Evolutionary conservation across 2,113 vertebrate species (phyloP).

Genomic region (Centrocercus urophasianus): DNA sequence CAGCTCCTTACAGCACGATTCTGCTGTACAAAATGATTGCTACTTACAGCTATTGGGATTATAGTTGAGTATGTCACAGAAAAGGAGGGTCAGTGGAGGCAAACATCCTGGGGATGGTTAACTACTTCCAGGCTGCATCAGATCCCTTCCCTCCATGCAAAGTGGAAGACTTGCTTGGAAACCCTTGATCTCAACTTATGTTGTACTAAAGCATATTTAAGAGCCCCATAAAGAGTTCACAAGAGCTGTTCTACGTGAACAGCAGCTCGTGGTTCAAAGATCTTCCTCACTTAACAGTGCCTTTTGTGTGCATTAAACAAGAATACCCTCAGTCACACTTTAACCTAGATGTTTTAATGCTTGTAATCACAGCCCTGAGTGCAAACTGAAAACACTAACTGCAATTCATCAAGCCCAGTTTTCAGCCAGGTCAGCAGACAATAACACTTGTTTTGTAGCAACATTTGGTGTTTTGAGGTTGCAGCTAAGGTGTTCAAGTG

Average conservation of each 20-base stretch:
- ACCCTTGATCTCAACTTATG: neutral
- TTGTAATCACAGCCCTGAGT: neutral
- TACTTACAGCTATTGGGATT: slow-evolving; percentile 29
- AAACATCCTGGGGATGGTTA: neutral
- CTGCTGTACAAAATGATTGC: slow-evolving; percentile 40
- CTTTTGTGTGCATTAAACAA: neutral
- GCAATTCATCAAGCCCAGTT: neutral
- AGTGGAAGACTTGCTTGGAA: neutral
- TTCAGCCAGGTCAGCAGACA: neutral
- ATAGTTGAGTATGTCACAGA: neutral
- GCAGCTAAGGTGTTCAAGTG: neutral
- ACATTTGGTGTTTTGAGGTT: neutral
- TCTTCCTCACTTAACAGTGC: neutral
- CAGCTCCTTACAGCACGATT: slow-evolving; percentile 28
- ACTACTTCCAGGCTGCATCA: neutral
- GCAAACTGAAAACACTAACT: neutral
- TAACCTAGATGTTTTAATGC: neutral
- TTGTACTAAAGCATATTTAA: neutral
- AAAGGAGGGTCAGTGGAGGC: neutral
- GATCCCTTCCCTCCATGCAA: neutral
- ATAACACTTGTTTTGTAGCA: neutral
- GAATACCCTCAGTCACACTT: neutral
- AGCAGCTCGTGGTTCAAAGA: slow-evolving; percentile 22
- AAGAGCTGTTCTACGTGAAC: neutral
- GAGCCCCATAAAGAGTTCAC: neutral